A percentile compares a stretch with the other conserved stretches of the same genome.
phyloP scores from a whole-genome alignment of 2,797 vertebrate species.

The Ceryle rudis region DNA sequence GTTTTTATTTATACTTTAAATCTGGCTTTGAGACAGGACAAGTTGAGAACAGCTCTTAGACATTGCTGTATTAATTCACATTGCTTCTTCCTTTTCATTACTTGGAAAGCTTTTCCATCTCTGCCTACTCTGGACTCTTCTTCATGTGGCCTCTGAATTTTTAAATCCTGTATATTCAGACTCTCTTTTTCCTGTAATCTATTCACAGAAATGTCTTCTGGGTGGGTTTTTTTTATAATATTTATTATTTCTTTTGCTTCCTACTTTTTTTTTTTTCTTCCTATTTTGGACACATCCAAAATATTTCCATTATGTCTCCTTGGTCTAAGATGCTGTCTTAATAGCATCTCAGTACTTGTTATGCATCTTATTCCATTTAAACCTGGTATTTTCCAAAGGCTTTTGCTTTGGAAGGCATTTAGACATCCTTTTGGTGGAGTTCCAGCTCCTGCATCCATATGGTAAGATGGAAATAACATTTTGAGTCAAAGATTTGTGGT shows the following conservation, averaged over 20 bases:
- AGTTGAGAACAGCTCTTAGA: not conserved
- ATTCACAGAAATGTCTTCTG: not conserved
- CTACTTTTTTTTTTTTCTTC: too few species aligned
- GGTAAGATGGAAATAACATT: constrained; percentile 55
- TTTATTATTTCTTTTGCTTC: not conserved
- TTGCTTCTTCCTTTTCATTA: not conserved
- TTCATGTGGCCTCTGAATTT: not conserved
- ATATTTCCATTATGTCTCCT: not conserved
- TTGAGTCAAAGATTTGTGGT: constrained; percentile 22
- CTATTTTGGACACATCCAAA: not conserved
- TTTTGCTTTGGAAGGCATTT: constrained; percentile 57
- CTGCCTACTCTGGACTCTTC: not conserved
- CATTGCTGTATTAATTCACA: not conserved
- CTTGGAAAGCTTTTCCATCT: constrained; percentile 1
- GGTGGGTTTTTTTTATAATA: not conserved
- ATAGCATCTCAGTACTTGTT: not conserved
- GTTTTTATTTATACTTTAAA: not conserved
- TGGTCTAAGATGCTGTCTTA: not conserved
- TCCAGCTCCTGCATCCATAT: constrained; percentile 63
- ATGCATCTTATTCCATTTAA: constrained; percentile 21
- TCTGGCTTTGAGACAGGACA: not conserved
- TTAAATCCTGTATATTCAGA: not conserved
- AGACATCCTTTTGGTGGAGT: constrained; percentile 60
- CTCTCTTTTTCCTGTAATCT: not conserved
- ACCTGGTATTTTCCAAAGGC: constrained; percentile 50